Percentiles rank a stretch among this genome's conserved stretches.
phyloP scores from a whole-genome alignment of 2,797 vertebrate species.

The Poecilia picta region DNA sequence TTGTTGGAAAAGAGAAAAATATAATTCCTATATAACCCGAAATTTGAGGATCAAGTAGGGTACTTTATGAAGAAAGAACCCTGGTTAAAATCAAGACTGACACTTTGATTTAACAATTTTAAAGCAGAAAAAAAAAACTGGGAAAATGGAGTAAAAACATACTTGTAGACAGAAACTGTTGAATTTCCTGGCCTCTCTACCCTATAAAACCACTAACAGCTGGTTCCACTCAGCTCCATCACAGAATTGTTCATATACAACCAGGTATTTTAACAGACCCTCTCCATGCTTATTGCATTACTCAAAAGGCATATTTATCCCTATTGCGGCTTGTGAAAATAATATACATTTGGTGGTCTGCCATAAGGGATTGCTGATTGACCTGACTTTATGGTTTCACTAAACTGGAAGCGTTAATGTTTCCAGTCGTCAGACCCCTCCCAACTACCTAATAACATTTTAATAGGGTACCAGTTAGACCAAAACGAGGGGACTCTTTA shows the following conservation, averaged over 20 bases:
- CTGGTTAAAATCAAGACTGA: constrained; percentile 17
- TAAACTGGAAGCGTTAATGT: constrained; percentile 66
- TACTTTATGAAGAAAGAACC: neutral
- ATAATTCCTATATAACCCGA: neutral
- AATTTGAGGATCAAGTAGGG: neutral
- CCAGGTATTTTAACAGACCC: constrained; percentile 51
- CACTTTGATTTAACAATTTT: constrained; percentile 17
- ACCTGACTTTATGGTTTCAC: constrained; percentile 65
- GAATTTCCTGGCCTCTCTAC: constrained; percentile 16
- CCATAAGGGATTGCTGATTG: constrained; percentile 61
- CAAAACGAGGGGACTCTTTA: constrained; percentile 45
- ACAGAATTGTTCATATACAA: constrained; percentile 52
- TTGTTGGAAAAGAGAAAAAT: neutral
- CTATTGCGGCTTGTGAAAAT: constrained; percentile 49
- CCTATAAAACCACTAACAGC: constrained; percentile 52
- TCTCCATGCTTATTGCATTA: constrained; percentile 43
- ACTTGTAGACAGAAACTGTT: constrained; percentile 11
- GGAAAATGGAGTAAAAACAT: constrained; percentile 42
- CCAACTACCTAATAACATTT: constrained; percentile 70
- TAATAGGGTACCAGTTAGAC: constrained; percentile 75
- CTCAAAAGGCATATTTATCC: constrained; percentile 48
- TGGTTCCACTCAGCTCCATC: constrained; percentile 61
- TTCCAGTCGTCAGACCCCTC: constrained; percentile 38
- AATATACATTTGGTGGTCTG: constrained; percentile 67
- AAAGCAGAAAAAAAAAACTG: constrained; percentile 13